Evolutionary conservation across 1,140 invertebrate species (phyloP).

Genomic region (Pissodes strobi): DNA sequence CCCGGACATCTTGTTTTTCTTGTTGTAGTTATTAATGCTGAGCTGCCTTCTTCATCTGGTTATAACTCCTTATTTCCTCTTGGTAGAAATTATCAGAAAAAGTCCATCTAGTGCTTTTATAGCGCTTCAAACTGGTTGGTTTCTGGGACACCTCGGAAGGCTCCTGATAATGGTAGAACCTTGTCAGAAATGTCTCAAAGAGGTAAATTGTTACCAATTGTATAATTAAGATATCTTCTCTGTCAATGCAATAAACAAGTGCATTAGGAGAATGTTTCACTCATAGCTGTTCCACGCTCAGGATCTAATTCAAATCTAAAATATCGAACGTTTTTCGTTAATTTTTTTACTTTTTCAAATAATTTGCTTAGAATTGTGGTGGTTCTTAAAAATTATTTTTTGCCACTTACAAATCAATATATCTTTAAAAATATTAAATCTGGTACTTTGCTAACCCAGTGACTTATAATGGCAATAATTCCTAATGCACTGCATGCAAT

Average conservation of each 20-base stretch:
- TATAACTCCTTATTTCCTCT: constrained; percentile 72
- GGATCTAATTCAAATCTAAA: no score
- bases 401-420: no score
- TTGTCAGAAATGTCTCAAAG: constrained; percentile 62
- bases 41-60: constrained; percentile 72
- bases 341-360: no score
- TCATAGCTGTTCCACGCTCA: no score
- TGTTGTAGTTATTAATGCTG: constrained; percentile 63
- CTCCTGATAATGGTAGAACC: constrained; percentile 70
- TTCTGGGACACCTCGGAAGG: constrained; percentile 64
- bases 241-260: not conserved
- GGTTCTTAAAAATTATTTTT: no score
- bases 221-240: not conserved
- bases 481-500: no score
- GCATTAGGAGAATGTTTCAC: not conserved
- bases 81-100: constrained; percentile 63
- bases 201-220: no score
- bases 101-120: constrained; percentile 54
- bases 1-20: constrained; percentile 24
- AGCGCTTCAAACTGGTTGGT: constrained; percentile 67
- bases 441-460: no score
- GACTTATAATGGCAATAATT: no score
- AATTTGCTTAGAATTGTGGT: no score
- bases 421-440: no score
- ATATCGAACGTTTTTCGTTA: no score